Evolutionary conservation across 2,113 vertebrate genomes (phyloP).

Genomic region (Anarhynchus alexandrinus): DNA sequence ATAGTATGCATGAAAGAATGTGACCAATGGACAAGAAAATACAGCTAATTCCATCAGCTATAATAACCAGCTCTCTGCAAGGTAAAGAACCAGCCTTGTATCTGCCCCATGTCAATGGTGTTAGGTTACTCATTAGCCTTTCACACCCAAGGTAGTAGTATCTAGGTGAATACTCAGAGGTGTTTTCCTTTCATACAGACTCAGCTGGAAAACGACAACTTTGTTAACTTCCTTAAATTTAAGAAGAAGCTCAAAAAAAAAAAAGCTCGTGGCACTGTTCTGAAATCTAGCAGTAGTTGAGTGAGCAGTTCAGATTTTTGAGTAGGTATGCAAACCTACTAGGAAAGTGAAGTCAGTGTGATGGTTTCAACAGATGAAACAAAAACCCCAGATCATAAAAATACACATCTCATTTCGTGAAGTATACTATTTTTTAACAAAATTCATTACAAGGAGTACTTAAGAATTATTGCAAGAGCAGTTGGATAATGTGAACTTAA

Average conservation of each 20-base stretch:
- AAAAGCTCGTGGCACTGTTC: neutral
- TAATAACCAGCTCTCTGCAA: slow-evolving; percentile 62
- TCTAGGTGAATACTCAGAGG: neutral
- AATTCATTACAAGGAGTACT: neutral
- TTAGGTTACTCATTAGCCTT: neutral
- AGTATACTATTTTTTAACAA: neutral
- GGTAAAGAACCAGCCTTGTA: slow-evolving; percentile 62
- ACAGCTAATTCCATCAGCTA: slow-evolving; percentile 43
- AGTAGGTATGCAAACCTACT: neutral
- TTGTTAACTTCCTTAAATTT: neutral
- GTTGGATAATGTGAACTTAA: neutral
- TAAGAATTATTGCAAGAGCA: neutral
- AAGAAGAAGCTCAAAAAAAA: neutral
- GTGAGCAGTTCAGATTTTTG: neutral
- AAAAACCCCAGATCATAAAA: neutral
- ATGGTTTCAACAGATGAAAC: neutral
- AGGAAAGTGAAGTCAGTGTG: neutral
- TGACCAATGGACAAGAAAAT: slow-evolving; percentile 60
- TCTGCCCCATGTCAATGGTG: slow-evolving; percentile 13
- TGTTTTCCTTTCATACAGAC: neutral
- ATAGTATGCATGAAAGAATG: slow-evolving; percentile 65
- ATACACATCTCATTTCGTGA: neutral
- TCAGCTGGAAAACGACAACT: neutral
- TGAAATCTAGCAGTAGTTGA: neutral
- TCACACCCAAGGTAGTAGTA: neutral